Percentiles rank a stretch among this genome's conserved stretches.
Conservation (phyloP, 2,888 invertebrate species). For the Subacronicta megacephala region DNA sequence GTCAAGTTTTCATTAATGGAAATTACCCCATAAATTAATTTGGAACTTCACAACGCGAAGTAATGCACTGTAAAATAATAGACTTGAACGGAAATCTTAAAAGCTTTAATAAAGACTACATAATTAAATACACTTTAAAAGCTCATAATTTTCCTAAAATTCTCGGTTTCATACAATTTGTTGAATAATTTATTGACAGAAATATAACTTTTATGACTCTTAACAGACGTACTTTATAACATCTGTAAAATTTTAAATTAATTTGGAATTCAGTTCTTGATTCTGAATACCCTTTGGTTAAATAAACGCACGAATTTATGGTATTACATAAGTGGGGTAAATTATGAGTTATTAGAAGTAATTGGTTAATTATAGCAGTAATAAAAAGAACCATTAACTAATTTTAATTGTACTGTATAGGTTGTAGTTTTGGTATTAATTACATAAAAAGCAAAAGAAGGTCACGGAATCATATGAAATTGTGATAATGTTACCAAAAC, state of each 20-base stretch:
- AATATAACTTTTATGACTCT: constrained; percentile 35
- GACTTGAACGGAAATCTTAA: constrained; percentile 14
- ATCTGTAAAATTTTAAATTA: constrained; percentile 22
- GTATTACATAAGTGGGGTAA: not conserved
- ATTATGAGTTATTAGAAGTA: not conserved
- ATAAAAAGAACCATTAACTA: constrained; percentile 5
- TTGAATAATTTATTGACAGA: constrained; percentile 46
- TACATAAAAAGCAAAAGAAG: constrained; percentile 1
- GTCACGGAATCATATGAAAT: constrained; percentile 1
- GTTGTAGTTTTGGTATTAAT: constrained; percentile 1
- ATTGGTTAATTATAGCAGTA: constrained; percentile 3
- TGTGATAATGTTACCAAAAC: not conserved
- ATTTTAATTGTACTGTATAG: constrained; percentile 1
- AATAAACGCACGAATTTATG: constrained; percentile 10
- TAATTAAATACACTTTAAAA: constrained; percentile 35
- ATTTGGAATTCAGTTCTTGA: constrained; percentile 27
- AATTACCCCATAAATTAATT: not conserved
- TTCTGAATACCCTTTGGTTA: constrained; percentile 20
- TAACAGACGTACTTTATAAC: constrained; percentile 22
- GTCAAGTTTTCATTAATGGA: too few species aligned
- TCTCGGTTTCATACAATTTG: constrained; percentile 26
- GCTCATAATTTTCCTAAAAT: constrained; percentile 22
- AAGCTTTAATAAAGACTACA: constrained; percentile 23
- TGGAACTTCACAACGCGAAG: not conserved
- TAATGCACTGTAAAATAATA: constrained; percentile 14